Evolutionary conservation across 2,113 vertebrate species (phyloP).

Genomic region (Microcebus griseorufus): DNA sequence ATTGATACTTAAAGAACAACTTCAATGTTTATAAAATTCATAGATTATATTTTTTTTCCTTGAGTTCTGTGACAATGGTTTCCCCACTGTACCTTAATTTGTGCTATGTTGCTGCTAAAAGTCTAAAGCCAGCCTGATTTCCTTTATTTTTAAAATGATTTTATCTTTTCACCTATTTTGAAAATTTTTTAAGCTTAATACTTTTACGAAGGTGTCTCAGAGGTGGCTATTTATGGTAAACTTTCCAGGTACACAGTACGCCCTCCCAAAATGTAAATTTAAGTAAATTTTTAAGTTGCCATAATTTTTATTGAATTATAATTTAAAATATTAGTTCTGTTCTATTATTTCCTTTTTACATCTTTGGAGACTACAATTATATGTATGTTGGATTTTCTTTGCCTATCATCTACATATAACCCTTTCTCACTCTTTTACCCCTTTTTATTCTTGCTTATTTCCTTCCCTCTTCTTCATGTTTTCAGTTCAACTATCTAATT

Average conservation of each 20-base stretch:
- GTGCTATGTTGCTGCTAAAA: neutral
- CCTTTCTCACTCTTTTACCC: neutral
- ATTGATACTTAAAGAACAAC: neutral
- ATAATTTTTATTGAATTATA: slow-evolving; percentile 4
- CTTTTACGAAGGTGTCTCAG: slow-evolving; percentile 29
- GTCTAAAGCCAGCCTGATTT: neutral
- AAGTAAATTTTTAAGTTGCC: neutral
- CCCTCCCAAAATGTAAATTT: neutral
- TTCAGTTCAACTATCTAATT: neutral
- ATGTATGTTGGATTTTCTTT: neutral
- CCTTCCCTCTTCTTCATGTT: neutral
- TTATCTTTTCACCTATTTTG: neutral
- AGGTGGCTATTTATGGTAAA: neutral
- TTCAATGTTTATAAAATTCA: neutral
- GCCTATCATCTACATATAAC: neutral
- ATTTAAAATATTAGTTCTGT: neutral
- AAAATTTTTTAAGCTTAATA: neutral
- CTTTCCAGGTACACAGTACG: neutral
- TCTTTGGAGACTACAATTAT: neutral
- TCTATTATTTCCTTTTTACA: neutral
- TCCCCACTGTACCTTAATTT: neutral
- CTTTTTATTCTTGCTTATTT: neutral
- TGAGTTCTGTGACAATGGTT: neutral
- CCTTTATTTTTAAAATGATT: neutral
- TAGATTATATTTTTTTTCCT: neutral